Evolutionary conservation across 2,113 vertebrate species (phyloP).

Genomic region (Callocephalon fimbriatum): DNA sequence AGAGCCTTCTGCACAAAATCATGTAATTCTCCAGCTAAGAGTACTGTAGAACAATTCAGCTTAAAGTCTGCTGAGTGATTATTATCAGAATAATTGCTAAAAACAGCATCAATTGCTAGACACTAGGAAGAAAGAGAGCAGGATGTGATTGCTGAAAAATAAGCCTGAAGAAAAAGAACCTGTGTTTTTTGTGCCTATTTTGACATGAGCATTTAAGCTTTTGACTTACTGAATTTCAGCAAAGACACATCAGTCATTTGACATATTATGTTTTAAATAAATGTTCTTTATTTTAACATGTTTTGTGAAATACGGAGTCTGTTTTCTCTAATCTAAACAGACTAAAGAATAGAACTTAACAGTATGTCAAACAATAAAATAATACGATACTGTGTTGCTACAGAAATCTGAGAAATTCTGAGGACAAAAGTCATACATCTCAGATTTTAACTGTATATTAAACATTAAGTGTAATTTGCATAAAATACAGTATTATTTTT

Average conservation of each 20-base stretch:
- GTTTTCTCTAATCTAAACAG: neutral
- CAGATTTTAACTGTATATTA: neutral
- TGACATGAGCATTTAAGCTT: neutral
- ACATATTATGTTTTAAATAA: neutral
- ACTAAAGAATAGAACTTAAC: neutral
- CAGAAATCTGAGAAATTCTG: neutral
- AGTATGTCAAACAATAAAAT: neutral
- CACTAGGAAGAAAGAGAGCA: neutral
- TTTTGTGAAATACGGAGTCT: neutral
- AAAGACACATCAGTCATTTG: neutral
- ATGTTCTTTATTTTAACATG: neutral
- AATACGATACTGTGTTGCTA: neutral
- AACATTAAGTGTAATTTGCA: neutral
- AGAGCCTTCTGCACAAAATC: neutral
- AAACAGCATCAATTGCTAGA: neutral
- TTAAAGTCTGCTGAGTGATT: neutral
- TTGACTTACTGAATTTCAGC: neutral
- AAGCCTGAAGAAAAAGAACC: neutral
- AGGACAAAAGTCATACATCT: neutral
- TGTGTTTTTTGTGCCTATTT: slow-evolving; percentile 11
- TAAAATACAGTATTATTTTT: neutral
- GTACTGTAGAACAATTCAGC: neutral
- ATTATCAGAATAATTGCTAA: slow-evolving; percentile 39
- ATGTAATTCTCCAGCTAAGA: neutral
- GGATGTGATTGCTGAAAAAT: neutral